A percentile compares a stretch with the other conserved stretches of the same genome.
These are phyloP conservation scores for Pomphorhynchus laevis DNA, from an alignment of 1,140 invertebrate genomes.

Conservation along the genomic window DNA sequence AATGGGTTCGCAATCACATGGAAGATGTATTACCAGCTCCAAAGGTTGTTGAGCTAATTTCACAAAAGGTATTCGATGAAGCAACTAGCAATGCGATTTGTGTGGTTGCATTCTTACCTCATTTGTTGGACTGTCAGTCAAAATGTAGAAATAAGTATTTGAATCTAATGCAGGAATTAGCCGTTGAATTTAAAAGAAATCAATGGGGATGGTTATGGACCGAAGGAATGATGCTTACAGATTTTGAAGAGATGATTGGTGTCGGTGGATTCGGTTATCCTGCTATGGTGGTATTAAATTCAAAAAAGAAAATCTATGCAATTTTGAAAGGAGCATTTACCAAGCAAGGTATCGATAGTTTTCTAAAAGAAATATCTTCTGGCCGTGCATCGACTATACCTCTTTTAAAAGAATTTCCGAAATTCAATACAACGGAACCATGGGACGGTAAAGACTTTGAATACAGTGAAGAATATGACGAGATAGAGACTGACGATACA, in stretches of 20 bases:
- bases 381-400: constrained; percentile 1
- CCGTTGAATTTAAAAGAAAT: constrained; percentile 68
- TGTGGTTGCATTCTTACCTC: constrained; percentile 59
- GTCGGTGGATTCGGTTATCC: constrained; percentile 42
- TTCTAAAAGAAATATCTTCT: constrained; percentile 29
- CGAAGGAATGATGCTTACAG: constrained; percentile 44
- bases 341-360: constrained; percentile 61
- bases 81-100: constrained; percentile 58
- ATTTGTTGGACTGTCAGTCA: constrained; percentile 80
- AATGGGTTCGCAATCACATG: constrained; percentile 47
- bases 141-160: constrained; percentile 63
- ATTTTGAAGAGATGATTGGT: constrained; percentile 50
- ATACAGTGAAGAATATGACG: too few relatives aligned
- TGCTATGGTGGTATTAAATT: constrained; percentile 71
- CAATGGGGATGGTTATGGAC: constrained; percentile 88
- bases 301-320: constrained; percentile 81
- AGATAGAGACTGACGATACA: too few relatives aligned
- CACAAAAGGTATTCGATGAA: constrained; percentile 29
- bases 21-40: constrained; percentile 50
- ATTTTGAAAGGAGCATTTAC: constrained; percentile 66
- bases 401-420: too few relatives aligned
- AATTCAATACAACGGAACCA: constrained; percentile 31
- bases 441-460: constrained; percentile 99
- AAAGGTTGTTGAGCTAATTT: constrained; percentile 32
- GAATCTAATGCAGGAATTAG: constrained; percentile 32